These are phyloP conservation scores for Dastarcus helophoroides DNA, from an alignment of 2,888 invertebrate species.

Conservation along the genomic window DNA sequence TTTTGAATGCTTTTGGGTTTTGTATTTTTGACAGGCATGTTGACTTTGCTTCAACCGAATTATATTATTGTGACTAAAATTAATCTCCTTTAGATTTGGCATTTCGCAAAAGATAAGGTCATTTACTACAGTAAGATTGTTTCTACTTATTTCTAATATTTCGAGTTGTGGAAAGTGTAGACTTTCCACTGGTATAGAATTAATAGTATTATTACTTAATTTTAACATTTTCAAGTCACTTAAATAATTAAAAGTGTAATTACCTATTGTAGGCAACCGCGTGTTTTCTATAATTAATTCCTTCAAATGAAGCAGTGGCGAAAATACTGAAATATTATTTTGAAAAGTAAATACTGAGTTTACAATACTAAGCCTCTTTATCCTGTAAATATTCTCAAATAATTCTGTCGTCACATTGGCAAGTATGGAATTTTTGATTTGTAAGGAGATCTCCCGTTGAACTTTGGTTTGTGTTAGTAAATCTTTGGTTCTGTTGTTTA, in stretches of 20 bases:
- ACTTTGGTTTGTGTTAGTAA: constrained; percentile 26
- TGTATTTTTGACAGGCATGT: no score
- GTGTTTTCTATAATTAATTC: constrained; percentile 21
- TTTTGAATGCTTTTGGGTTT: no score
- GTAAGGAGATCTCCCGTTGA: constrained; percentile 28
- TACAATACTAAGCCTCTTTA: constrained; percentile 23
- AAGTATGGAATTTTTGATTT: constrained; percentile 25
- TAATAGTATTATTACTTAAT: constrained; percentile 9
- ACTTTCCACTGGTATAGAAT: constrained; percentile 4
- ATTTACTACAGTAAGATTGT: constrained; percentile 17
- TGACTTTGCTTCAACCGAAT: constrained; percentile 4
- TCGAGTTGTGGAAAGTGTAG: constrained; percentile 12
- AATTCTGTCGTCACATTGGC: constrained; percentile 17
- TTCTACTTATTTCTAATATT: constrained; percentile 18
- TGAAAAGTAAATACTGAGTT: constrained; percentile 20
- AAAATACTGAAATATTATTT: constrained; percentile 13
- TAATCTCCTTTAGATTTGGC: constrained; percentile 18
- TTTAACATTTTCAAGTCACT: constrained; percentile 5
- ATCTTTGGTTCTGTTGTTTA: constrained; percentile 15
- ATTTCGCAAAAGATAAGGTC: constrained; percentile 22
- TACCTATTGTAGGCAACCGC: constrained; percentile 16
- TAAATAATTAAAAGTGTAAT: constrained; percentile 14
- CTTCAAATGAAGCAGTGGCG: constrained; percentile 16
- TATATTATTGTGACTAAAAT: constrained; percentile 24
- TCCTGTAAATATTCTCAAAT: constrained; percentile 25